A percentile compares a stretch with the other conserved stretches of the same genome.
Conservation (phyloP, 2,113 vertebrate species). For the Alligator sinensis region DNA sequence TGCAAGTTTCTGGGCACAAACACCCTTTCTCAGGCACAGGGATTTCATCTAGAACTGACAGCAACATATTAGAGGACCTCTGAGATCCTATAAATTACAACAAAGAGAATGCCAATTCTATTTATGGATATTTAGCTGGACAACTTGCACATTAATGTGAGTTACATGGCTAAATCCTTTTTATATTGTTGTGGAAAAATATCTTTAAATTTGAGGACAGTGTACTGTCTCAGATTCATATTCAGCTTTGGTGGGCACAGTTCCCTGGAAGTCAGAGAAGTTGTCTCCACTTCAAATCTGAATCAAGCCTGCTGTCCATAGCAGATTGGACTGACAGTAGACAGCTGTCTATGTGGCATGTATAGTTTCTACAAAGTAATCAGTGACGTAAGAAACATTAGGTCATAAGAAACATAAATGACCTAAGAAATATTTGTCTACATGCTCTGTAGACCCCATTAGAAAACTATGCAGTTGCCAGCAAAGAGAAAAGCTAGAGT, state of each 20-base stretch:
- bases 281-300: neutral
- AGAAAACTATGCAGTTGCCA: neutral
- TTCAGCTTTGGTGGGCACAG: neutral
- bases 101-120: too few relatives aligned
- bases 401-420: neutral
- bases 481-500: fast-evolving
- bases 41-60: neutral
- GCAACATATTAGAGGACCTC: neutral
- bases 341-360: neutral
- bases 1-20: too few relatives aligned
- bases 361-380: neutral
- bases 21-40: too few relatives aligned
- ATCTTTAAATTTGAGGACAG: neutral
- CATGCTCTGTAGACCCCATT: neutral
- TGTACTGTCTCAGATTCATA: neutral
- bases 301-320: neutral
- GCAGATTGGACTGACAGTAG: neutral
- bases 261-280: neutral
- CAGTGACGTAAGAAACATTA: neutral
- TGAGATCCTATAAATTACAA: too few relatives aligned
- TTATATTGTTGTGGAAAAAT: neutral
- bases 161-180: neutral
- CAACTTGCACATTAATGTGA: fast-evolving
- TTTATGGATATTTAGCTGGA: neutral
- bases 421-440: neutral